Evolutionary conservation across 2,113 vertebrate species (phyloP), one percentile per base, ranked within the genome.

Genomic region (Alethe castanea): DNA sequence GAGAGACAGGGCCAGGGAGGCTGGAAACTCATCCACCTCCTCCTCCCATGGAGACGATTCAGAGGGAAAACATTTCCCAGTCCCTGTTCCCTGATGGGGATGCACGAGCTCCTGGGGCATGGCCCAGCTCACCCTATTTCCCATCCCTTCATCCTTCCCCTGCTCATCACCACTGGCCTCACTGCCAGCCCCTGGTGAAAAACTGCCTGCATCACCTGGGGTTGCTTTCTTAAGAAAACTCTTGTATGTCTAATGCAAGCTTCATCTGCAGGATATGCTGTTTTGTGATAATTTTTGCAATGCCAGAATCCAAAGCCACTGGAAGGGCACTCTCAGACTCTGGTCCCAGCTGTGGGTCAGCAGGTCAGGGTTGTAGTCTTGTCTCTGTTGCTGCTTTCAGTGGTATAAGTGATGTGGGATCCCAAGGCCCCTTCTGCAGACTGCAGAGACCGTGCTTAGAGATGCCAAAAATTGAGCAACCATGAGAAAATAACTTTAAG

Each of bases 171-270:
- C 50, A 12, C 54, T 64, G 64, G 23, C 54, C 29, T 69, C 0
- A 11, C 64, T 78, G 13, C 77, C 57, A 59, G 9, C 7, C 50
- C 23, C 31, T 14, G 36, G 6, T 23, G 57, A 33, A 69, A 71
- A 77, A 5, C 25, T 78, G 74, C 50, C 48, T 13, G 11, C 14
- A 8, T 22, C 72, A 38, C 62, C 62, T 24, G 53, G 42, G 53
- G 28, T 12, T 71, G 31, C 8, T 74, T 67, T 62, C 54, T 31
- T 4, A 48, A 35, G 72, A 72, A 42, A 67, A 14, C 12, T 48
- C 66, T 48, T 1, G 2, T 23, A 54, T 50, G 50, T 23, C 1
- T 0, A 19, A 69, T 3, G 11, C 11, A 24, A 59, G 22, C 23
- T 86, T 61, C 14, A 17, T 76, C 50, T 54, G 36, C 14, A 56